phyloP scores from a whole-genome alignment of 2,113 vertebrate genomes.

The Anoura caudifer region DNA sequence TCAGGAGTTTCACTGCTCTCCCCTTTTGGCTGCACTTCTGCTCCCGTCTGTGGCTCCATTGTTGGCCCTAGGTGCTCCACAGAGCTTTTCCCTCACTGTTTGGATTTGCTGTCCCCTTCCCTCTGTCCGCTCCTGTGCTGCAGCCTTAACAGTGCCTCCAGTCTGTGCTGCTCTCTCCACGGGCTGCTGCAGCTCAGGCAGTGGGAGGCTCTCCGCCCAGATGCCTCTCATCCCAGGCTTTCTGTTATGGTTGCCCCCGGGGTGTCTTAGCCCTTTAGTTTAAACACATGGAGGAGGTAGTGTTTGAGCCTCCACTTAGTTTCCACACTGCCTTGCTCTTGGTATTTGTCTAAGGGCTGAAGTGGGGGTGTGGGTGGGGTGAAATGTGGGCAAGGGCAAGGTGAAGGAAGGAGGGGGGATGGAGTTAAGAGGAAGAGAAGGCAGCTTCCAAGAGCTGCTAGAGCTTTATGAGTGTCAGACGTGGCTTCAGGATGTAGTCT shows the following conservation, averaged over 20 bases:
- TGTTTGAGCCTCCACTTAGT: slow-evolving; percentile 32
- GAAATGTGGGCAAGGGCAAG: not conserved
- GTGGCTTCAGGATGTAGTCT: not conserved
- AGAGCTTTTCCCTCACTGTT: not conserved
- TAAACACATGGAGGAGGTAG: slow-evolving; percentile 48
- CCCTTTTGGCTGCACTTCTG: not conserved
- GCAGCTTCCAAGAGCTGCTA: not conserved
- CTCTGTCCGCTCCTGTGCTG: not conserved
- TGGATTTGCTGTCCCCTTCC: not conserved
- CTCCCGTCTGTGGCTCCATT: not conserved
- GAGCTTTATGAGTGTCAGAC: not conserved
- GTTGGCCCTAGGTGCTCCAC: not conserved
- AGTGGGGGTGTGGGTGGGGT: not conserved
- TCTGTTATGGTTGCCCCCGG: slow-evolving; percentile 68
- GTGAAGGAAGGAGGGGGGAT: not conserved
- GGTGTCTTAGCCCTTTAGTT: slow-evolving; percentile 66
- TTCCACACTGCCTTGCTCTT: not conserved
- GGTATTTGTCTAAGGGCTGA: slow-evolving; percentile 49
- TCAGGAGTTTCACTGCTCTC: not conserved
- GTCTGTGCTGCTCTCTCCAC: not conserved
- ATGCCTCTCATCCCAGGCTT: slow-evolving; percentile 29
- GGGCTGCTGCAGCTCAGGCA: not conserved
- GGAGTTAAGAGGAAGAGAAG: not conserved
- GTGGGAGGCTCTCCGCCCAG: slow-evolving; percentile 15
- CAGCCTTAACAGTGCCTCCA: not conserved